These are phyloP conservation scores for Columbina picui DNA, from an alignment of 2,113 vertebrate species.

Conservation along the genomic window DNA sequence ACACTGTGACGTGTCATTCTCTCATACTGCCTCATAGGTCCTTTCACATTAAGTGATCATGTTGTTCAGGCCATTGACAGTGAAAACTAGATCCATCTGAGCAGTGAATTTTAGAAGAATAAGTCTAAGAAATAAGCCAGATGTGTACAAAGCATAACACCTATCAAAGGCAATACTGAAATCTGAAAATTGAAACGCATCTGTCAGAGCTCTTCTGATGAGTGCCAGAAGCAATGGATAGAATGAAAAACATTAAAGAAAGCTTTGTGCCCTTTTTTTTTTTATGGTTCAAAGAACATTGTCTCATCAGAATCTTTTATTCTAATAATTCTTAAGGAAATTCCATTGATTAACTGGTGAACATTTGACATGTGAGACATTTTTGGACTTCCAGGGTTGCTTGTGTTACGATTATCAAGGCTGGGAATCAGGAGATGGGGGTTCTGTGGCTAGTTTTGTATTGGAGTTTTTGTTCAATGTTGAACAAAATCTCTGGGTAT, in stretches of 20 bases:
- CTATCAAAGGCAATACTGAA: conserved; percentile 56
- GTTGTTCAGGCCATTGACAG: conserved; percentile 44
- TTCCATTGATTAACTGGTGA: background rate
- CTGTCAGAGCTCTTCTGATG: conserved; percentile 37
- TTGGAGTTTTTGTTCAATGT: background rate
- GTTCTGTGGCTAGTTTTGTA: background rate
- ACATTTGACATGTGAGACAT: background rate
- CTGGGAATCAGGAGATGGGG: background rate
- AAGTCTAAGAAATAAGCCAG: conserved; percentile 40
- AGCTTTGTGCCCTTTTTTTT: background rate
- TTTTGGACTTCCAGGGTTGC: background rate
- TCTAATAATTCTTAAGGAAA: conserved; percentile 34
- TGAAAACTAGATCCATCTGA: conserved; percentile 64
- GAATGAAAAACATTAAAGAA: conserved; percentile 46
- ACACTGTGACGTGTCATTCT: conserved; percentile 38
- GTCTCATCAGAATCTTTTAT: background rate
- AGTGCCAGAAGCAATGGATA: conserved; percentile 17
- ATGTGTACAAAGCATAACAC: conserved; percentile 36
- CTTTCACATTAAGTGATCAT: conserved; percentile 34
- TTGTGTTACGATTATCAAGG: background rate
- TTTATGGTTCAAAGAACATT: background rate
- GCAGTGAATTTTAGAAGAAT: conserved; percentile 33
- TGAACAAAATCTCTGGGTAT: background rate
- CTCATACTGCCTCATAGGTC: conserved; percentile 13
- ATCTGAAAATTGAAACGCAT: conserved; percentile 44